phyloP scores from a whole-genome alignment of 2,797 vertebrate species.

The Neopelma chrysocephalum region DNA sequence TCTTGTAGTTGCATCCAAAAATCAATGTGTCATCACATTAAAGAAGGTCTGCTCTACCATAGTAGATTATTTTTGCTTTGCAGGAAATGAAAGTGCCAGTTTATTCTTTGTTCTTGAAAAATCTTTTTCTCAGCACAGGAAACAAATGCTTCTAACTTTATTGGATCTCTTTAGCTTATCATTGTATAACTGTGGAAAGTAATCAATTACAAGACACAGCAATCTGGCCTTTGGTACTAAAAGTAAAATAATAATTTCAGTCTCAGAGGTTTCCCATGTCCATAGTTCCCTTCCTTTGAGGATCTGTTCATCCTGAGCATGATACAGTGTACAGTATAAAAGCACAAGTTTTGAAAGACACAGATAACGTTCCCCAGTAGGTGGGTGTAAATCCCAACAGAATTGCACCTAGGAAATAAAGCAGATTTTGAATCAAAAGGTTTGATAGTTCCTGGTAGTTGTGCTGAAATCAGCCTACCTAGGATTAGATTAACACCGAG shows the following conservation, averaged over 20 bases:
- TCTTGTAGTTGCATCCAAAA: slow-evolving; percentile 25
- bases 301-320: neutral
- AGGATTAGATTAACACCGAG: neutral
- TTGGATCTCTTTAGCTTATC: neutral
- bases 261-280: neutral
- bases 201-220: neutral
- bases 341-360: neutral
- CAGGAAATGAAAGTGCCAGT: neutral
- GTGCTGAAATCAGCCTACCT: neutral
- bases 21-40: neutral
- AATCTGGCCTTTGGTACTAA: neutral
- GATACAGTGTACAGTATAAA: neutral
- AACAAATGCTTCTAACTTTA: neutral
- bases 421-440: neutral
- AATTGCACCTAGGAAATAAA: neutral
- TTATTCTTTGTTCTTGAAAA: neutral
- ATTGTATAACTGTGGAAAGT: neutral
- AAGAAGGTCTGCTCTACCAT: neutral
- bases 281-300: neutral
- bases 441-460: neutral
- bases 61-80: slow-evolving; percentile 9
- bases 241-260: neutral
- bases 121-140: neutral
- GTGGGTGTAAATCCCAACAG: neutral
- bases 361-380: neutral